These are phyloP conservation scores for Pantherophis vulpinus DNA, from an alignment of 2,797 vertebrate species.

Conservation along the genomic window DNA sequence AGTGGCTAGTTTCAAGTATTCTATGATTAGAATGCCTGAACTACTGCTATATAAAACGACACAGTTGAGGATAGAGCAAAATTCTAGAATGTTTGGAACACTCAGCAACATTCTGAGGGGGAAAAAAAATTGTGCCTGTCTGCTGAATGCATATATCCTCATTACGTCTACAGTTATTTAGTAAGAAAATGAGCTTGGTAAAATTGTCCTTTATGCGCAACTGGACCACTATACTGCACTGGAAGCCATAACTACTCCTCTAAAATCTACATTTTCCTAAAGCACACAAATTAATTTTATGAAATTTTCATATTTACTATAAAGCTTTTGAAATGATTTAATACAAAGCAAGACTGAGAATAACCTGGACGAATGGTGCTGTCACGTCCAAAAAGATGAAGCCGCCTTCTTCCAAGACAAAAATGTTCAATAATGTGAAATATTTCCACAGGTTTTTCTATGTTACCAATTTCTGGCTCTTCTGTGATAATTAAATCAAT, in stretches of 20 bases:
- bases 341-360: fast-evolving
- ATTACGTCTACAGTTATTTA: neutral
- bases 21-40: neutral
- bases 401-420: conserved; percentile 89
- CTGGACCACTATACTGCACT: neutral
- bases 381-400: conserved; percentile 95
- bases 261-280: neutral
- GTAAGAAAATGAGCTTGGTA: neutral
- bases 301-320: neutral
- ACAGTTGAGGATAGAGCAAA: neutral
- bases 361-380: conserved; percentile 95
- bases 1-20: neutral
- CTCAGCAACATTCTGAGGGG: neutral
- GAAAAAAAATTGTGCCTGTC: neutral
- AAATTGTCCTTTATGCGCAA: neutral
- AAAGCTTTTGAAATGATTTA: neutral
- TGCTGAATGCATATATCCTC: neutral
- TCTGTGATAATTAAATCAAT: conserved; percentile 98
- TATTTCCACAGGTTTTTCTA: conserved; percentile 97
- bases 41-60: neutral
- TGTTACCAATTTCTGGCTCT: conserved; percentile 96
- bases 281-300: neutral
- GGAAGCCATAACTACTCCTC: neutral
- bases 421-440: conserved; percentile 99
- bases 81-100: neutral